phyloP scores from a whole-genome alignment of 92 coral and sea anemone genomes.

The Actinernus sp. region DNA sequence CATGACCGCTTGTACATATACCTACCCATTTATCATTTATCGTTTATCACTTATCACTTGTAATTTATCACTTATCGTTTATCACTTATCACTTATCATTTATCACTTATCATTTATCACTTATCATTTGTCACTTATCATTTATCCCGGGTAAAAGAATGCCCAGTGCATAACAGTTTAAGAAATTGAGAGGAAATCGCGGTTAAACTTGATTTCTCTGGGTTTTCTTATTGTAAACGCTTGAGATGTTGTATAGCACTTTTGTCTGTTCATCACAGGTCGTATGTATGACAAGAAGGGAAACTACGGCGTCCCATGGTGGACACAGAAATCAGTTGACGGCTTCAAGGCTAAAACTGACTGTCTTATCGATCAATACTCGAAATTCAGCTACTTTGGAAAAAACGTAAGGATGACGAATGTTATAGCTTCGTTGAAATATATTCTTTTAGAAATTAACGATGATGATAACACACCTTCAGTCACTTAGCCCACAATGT shows the following conservation, averaged over 20 bases:
- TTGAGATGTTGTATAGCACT: too few relatives aligned
- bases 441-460: too few relatives aligned
- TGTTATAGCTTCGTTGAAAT: too few relatives aligned
- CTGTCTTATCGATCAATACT: constrained; percentile 75
- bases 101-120: too few relatives aligned
- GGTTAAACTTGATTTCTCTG: neutral
- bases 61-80: too few relatives aligned
- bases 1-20: too few relatives aligned
- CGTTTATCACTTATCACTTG: too few relatives aligned
- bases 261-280: constrained; percentile 46
- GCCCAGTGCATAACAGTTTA: neutral
- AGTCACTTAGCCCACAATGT: neutral
- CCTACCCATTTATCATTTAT: too few relatives aligned
- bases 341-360: constrained; percentile 61
- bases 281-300: constrained; percentile 85
- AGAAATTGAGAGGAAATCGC: neutral
- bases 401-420: constrained; percentile 79
- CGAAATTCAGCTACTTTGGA: constrained; percentile 71
- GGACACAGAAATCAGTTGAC: constrained; percentile 76
- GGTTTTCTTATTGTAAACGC: neutral
- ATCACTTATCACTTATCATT: too few relatives aligned
- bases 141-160: too few relatives aligned
- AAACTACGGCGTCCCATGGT: constrained; percentile 85
- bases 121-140: too few relatives aligned
- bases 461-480: neutral